Conservation (phyloP, 2,888 invertebrate genomes). For the Eupithecia subumbrata region DNA sequence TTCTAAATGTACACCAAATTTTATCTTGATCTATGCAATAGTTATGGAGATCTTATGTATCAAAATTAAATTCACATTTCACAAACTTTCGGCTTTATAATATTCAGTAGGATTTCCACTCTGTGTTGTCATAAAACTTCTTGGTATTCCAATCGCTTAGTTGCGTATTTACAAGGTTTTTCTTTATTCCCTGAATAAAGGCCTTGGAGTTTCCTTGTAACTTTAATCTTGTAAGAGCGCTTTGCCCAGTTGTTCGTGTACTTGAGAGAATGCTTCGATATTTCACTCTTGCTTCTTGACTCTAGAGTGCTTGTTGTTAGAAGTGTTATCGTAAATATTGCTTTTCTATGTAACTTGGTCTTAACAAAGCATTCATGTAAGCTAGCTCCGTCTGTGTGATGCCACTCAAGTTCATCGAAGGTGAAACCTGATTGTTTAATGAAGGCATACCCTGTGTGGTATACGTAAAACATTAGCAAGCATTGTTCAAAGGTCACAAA, state of each 20-base stretch:
- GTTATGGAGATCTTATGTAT: too few relatives aligned
- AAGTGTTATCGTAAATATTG: background rate
- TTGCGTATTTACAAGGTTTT: constrained; percentile 44
- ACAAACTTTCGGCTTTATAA: too few relatives aligned
- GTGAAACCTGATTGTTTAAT: too few relatives aligned
- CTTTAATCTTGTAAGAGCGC: constrained; percentile 43
- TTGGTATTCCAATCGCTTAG: constrained; percentile 36
- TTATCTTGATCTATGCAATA: too few relatives aligned
- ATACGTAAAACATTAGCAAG: too few relatives aligned
- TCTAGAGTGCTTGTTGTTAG: background rate
- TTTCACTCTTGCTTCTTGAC: background rate
- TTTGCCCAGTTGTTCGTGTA: constrained; percentile 11
- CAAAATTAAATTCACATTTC: too few relatives aligned
- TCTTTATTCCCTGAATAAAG: constrained; percentile 41
- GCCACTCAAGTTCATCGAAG: too few relatives aligned
- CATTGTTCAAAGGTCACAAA: background rate
- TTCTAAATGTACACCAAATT: too few relatives aligned
- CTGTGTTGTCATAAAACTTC: constrained; percentile 27
- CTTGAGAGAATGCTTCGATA: background rate
- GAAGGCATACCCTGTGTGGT: too few relatives aligned
- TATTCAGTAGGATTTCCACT: background rate
- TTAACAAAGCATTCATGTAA: too few relatives aligned
- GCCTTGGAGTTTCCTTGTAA: constrained; percentile 41
- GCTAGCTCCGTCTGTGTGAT: too few relatives aligned
- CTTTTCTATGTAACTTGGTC: background rate